Base-by-base conservation (phyloP, 2,113 vertebrate genomes). In the Orthonyx spaldingii region DNA sequence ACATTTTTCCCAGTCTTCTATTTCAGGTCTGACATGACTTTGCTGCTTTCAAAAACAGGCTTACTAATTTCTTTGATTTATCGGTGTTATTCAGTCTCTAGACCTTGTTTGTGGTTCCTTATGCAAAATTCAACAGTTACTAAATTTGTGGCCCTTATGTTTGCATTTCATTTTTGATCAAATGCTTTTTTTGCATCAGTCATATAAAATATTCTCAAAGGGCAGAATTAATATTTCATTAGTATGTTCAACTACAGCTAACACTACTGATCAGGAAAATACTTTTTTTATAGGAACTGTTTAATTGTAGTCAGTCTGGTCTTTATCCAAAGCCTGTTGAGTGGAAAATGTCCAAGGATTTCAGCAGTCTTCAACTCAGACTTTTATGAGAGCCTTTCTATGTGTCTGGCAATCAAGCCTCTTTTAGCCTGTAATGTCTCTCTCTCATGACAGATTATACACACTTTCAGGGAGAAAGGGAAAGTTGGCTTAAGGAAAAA, bases 111-210 rank as follows among this genome's bases (percentile, higher is more conserved):
- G 46, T 83, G 28, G 10, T 56, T 94, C 37, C 65, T 91, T 87
- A 91, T 94, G 84, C 69, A 94, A 93, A 95, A 96, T 94, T 95
- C 49, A 94, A 53, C 41, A 66, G 49, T 75, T 89, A 32, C 84
- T 96, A 94, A 96, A 87, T 96, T 57, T 82, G 46, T 57, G 74
- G 65, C 28, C 33, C 39, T 56, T 77, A 17, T 14, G 28, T 84
- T 89, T 87, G 26, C 10, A 10, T 91, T 94, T 93, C 7, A 9
- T 87, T 93, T 89, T 93, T 14, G 30, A 79, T 94, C 53, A 93
- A 89, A 79, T 72, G 33, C 20, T 52, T 90, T 57, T 81, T 90
- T 78, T 78, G 3, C 23, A 74, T 77, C 56, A 42, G 30, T 59
- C 33, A 77, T 63, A 61, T 76, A 76, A 91, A 95, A 90, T 49